Conservation (phyloP, 1,140 invertebrate genomes). For the Cydia fagiglandana region DNA sequence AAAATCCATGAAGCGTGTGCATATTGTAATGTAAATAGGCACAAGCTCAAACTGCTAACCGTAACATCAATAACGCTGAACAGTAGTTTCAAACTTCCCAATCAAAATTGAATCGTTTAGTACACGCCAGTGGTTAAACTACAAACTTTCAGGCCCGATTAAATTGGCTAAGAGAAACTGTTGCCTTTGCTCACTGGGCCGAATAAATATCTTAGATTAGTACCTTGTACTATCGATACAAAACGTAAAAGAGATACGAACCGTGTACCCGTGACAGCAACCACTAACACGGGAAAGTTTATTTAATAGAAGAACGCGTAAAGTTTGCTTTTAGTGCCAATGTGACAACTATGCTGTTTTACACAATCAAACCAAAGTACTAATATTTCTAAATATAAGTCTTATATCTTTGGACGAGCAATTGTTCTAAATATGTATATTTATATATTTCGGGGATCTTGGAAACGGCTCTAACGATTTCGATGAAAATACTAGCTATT, state of each 20-base stretch:
- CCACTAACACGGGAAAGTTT: conserved; percentile 8
- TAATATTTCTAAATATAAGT: background rate
- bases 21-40: no score
- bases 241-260: conserved; percentile 3
- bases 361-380: background rate
- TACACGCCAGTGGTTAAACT: conserved; percentile 4
- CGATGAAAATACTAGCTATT: no score
- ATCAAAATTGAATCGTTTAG: conserved; percentile 5
- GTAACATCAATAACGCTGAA: background rate
- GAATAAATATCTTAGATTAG: conserved; percentile 17
- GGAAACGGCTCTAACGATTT: no score
- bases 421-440: no score
- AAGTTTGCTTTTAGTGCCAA: background rate
- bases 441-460: no score
- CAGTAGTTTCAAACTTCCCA: conserved; percentile 5
- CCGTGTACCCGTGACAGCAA: background rate
- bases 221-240: background rate
- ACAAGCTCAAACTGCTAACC: no score
- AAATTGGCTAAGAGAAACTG: conserved; percentile 3
- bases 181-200: conserved; percentile 17
- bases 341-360: background rate
- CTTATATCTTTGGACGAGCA: background rate
- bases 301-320: background rate
- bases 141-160: conserved; percentile 10
- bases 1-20: no score